Conservation (phyloP, 2,888 invertebrate genomes). For the Meganola albula region DNA sequence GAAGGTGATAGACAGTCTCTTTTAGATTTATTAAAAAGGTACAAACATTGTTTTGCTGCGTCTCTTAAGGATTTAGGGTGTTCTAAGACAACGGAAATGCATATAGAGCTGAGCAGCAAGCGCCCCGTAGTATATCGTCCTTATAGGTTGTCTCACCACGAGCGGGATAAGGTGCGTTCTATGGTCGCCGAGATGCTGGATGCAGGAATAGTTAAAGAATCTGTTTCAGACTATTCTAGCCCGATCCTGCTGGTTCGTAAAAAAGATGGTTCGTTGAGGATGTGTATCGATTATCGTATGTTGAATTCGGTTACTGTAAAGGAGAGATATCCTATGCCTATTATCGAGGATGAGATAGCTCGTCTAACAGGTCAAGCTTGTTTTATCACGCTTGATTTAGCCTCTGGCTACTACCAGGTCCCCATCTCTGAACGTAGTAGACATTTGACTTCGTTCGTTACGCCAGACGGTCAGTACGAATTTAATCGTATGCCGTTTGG, state of each 20-base stretch:
- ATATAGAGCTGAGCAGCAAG: not conserved
- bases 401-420: not conserved
- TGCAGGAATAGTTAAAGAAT: too few species aligned
- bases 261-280: too few species aligned
- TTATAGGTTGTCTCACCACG: not conserved
- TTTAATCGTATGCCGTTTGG: slow-evolving; percentile 7
- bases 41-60: not conserved
- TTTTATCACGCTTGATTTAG: not conserved
- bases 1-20: not conserved
- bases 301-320: too few species aligned
- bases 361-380: slow-evolving; percentile 1
- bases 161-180: not conserved
- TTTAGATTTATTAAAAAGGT: not conserved
- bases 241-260: too few species aligned
- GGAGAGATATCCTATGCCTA: slow-evolving; percentile 4
- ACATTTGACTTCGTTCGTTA: slow-evolving; percentile 1
- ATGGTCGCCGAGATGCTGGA: not conserved
- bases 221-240: too few species aligned
- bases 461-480: slow-evolving; percentile 6
- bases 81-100: not conserved
- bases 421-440: not conserved
- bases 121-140: not conserved
- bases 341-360: slow-evolving; percentile 7
- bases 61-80: not conserved
- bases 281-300: too few species aligned